Conservation (phyloP, 2,888 invertebrate species). For the Dolichopus griseipennis region DNA sequence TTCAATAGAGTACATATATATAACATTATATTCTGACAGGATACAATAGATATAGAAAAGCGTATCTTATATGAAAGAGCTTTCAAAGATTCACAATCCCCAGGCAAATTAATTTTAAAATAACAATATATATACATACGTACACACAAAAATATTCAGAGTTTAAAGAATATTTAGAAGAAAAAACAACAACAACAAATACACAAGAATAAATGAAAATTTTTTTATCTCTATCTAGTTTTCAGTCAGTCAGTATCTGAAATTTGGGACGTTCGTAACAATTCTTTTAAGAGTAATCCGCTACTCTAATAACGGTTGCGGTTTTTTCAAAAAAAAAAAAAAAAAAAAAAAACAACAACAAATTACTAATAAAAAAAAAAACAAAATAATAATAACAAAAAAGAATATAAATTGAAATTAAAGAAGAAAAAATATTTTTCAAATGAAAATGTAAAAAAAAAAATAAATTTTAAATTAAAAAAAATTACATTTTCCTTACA, state of each 20-base stretch:
- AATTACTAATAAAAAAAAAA: not conserved
- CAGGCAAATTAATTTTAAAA: not conserved
- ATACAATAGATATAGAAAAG: not conserved
- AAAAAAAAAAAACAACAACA: not conserved
- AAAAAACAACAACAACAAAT: not conserved
- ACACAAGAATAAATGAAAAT: no score
- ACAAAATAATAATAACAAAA: not conserved
- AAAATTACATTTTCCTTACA: not conserved
- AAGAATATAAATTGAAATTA: not conserved
- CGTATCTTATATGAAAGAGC: not conserved
- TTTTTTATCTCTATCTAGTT: not conserved
- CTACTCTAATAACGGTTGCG: not conserved
- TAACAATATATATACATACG: no score
- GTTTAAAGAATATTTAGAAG: not conserved
- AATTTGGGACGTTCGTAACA: slow-evolving; percentile 7
- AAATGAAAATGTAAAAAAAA: not conserved
- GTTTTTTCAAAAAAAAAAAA: not conserved
- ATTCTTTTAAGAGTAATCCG: not conserved
- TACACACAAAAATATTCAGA: no score
- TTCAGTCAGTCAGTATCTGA: slow-evolving; percentile 8
- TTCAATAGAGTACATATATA: no score
- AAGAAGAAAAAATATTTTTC: not conserved
- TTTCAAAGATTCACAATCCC: not conserved
- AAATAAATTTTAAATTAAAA: not conserved
- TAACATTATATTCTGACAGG: no score